Evolutionary conservation across 2,888 invertebrate genomes (phyloP).

Genomic region (Andrena praecox): DNA sequence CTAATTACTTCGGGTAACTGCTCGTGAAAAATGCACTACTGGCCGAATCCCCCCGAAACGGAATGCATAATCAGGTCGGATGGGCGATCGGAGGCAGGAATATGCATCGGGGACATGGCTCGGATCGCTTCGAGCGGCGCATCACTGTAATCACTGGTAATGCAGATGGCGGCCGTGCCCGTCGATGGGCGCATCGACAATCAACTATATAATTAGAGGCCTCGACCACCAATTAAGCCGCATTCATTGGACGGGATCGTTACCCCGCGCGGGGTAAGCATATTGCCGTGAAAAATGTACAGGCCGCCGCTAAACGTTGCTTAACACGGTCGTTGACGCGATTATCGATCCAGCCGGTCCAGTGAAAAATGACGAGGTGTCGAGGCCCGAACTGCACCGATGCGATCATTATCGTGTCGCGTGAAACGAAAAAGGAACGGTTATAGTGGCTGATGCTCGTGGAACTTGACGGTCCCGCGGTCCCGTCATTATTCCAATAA

Average conservation of each 20-base stretch:
- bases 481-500: not conserved
- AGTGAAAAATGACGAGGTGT: conserved; percentile 33
- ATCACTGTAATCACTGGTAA: conserved; percentile 81
- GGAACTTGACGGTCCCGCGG: not conserved
- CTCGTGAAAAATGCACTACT: conserved; percentile 75
- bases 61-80: conserved; percentile 77
- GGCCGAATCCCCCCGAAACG: conserved; percentile 75
- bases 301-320: conserved; percentile 53
- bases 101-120: conserved; percentile 27
- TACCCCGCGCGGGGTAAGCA: conserved; percentile 45
- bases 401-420: conserved; percentile 28
- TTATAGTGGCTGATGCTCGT: not conserved
- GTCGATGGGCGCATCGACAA: conserved; percentile 77
- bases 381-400: not conserved
- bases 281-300: conserved; percentile 65
- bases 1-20: conserved; percentile 76
- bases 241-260: conserved; percentile 69
- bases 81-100: conserved; percentile 58
- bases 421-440: not conserved
- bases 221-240: conserved; percentile 78
- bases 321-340: conserved; percentile 65
- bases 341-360: conserved; percentile 45
- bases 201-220: conserved; percentile 79
- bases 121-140: conserved; percentile 67
- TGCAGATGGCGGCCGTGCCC: conserved; percentile 77